Evolutionary conservation across 2,888 invertebrate species (phyloP).

Genomic region (Phyllotreta cruciferae): DNA sequence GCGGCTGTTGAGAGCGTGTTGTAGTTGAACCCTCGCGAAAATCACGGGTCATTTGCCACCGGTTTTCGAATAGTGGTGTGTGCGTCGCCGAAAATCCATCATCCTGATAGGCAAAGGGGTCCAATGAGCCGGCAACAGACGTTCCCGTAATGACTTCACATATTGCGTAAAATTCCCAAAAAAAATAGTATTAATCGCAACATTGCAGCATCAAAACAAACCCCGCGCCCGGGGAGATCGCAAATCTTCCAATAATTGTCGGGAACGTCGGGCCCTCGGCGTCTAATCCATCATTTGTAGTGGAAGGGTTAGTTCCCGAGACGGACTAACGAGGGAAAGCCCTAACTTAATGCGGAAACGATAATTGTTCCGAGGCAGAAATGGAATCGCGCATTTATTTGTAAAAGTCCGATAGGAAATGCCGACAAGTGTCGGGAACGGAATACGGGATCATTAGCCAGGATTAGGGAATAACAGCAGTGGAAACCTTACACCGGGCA

Average conservation of each 20-base stretch:
- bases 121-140: slow-evolving; percentile 46
- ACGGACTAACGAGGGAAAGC: slow-evolving; percentile 11
- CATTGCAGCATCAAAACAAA: slow-evolving; percentile 14
- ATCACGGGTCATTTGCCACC: slow-evolving; percentile 50
- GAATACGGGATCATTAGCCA: slow-evolving; percentile 43
- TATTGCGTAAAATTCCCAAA: neutral
- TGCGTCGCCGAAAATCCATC: slow-evolving; percentile 41
- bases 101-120: slow-evolving; percentile 41
- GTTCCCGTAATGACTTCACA: slow-evolving; percentile 42
- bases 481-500: slow-evolving; percentile 50
- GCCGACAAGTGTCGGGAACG: slow-evolving; percentile 42
- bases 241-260: slow-evolving; percentile 48
- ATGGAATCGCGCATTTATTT: slow-evolving; percentile 54
- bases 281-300: slow-evolving; percentile 56
- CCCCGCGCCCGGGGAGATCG: slow-evolving; percentile 14
- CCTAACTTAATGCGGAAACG: slow-evolving; percentile 58
- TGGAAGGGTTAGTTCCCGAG: slow-evolving; percentile 49
- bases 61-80: slow-evolving; percentile 46
- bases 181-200: slow-evolving; percentile 8
- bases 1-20: slow-evolving; percentile 3
- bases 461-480: slow-evolving; percentile 39
- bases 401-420: slow-evolving; percentile 45
- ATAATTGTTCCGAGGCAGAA: slow-evolving; percentile 54
- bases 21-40: slow-evolving; percentile 37
- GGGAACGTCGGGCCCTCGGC: slow-evolving; percentile 49